Conservation (phyloP, 2,888 invertebrate genomes). For the Campoplex capitator region DNA sequence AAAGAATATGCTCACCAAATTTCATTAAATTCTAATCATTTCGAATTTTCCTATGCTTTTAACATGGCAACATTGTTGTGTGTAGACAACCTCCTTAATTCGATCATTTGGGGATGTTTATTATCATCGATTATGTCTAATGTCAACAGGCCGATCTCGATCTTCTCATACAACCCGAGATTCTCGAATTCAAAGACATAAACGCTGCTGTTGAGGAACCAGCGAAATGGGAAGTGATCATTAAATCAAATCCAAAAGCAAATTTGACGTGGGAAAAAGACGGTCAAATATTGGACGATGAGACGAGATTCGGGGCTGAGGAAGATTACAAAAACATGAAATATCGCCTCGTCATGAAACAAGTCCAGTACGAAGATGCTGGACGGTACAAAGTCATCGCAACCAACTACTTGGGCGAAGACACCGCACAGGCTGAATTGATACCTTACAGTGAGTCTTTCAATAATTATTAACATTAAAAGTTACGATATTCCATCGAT, state of each 20-base stretch:
- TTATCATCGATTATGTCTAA: background rate
- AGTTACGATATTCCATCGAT: background rate
- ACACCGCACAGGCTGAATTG: slow-evolving; percentile 89
- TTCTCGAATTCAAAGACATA: slow-evolving; percentile 91
- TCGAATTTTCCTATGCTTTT: too few species aligned
- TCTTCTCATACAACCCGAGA: slow-evolving; percentile 91
- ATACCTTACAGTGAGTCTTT: slow-evolving; percentile 89
- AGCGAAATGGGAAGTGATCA: slow-evolving; percentile 91
- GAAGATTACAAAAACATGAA: slow-evolving; percentile 88
- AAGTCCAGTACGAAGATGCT: slow-evolving; percentile 89
- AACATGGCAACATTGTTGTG: too few species aligned
- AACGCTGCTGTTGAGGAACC: slow-evolving; percentile 91
- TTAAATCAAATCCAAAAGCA: slow-evolving; percentile 96
- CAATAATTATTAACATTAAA: background rate
- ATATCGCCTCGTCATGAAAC: slow-evolving; percentile 90
- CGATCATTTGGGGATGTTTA: background rate
- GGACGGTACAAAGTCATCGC: slow-evolving; percentile 93
- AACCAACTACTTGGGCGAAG: slow-evolving; percentile 91
- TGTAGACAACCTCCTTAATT: too few species aligned
- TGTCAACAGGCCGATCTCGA: slow-evolving; percentile 88
- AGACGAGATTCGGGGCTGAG: slow-evolving; percentile 86
- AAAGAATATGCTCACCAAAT: too few species aligned
- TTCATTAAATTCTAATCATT: too few species aligned
- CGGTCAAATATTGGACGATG: slow-evolving; percentile 87
- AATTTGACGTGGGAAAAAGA: slow-evolving; percentile 93